Conservation (phyloP, 2,797 vertebrate species). For the Xyrichtys novacula region DNA sequence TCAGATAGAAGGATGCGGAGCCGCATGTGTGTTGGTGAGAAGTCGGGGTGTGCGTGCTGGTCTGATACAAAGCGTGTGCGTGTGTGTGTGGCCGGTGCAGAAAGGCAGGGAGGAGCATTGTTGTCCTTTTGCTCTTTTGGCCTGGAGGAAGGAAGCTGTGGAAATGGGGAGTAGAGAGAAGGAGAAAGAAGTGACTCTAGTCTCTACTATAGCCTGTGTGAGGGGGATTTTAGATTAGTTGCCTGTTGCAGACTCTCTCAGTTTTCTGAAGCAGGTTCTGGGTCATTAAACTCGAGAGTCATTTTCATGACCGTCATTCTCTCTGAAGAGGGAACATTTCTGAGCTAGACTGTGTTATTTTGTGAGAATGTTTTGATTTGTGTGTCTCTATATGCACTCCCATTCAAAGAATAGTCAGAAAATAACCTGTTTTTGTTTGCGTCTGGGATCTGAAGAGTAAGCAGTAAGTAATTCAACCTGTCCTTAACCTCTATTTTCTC, state of each 20-base stretch:
- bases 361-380: background rate
- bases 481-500: constrained; percentile 1
- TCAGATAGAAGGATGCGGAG: constrained; percentile 42
- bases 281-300: constrained; percentile 66
- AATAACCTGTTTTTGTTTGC: background rate
- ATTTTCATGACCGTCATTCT: constrained; percentile 58
- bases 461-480: background rate
- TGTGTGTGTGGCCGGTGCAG: constrained; percentile 15
- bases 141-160: constrained; percentile 74
- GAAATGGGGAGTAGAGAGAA: constrained; percentile 66
- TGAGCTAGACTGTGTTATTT: constrained; percentile 26
- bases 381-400: background rate
- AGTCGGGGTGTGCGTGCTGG: constrained; percentile 11
- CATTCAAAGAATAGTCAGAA: constrained; percentile 23
- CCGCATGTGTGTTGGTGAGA: constrained; percentile 27
- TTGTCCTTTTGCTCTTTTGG: constrained; percentile 66
- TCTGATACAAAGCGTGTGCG: constrained; percentile 17
- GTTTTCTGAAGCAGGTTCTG: constrained; percentile 37
- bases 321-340: constrained; percentile 37
- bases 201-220: constrained; percentile 51
- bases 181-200: constrained; percentile 65
- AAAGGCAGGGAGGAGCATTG: constrained; percentile 55
- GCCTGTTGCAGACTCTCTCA: constrained; percentile 54
- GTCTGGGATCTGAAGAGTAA: constrained; percentile 5
- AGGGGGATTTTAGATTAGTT: constrained; percentile 66